Percentiles rank a stretch among this genome's conserved stretches.
Conservation (phyloP, 35 echinoderm and acorn worm species). For the Ophiothrix spiculata region DNA sequence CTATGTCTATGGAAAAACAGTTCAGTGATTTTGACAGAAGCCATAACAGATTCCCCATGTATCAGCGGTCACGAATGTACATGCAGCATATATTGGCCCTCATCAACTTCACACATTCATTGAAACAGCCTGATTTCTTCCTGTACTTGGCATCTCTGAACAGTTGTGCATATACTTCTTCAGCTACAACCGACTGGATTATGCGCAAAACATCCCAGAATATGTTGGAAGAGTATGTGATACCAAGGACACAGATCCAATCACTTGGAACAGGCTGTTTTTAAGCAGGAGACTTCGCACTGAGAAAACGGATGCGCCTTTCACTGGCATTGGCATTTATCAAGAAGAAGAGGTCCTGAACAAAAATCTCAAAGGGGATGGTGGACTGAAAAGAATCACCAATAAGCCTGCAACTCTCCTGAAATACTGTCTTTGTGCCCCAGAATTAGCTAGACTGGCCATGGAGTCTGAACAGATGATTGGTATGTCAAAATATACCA, state of each 20-base stretch:
- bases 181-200: background rate
- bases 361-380: background rate
- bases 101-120: background rate
- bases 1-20: background rate
- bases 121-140: background rate
- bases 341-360: background rate
- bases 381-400: background rate
- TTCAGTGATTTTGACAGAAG: conserved; percentile 3
- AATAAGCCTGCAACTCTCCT: conserved; percentile 10
- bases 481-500: too few species aligned
- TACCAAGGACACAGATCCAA: conserved; percentile 8
- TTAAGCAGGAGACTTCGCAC: background rate
- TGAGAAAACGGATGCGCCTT: background rate
- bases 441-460: too few species aligned
- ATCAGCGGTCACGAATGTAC: conserved; percentile 5
- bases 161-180: conserved; percentile 21
- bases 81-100: background rate
- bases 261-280: background rate
- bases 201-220: background rate
- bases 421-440: too few species aligned
- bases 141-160: conserved; percentile 20
- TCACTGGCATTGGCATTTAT: background rate
- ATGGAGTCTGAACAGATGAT: too few species aligned
- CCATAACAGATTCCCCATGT: background rate
- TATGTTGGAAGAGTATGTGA: background rate